Evolutionary conservation across 2,797 vertebrate species (phyloP).

Genomic region (Lepus oiostolus): DNA sequence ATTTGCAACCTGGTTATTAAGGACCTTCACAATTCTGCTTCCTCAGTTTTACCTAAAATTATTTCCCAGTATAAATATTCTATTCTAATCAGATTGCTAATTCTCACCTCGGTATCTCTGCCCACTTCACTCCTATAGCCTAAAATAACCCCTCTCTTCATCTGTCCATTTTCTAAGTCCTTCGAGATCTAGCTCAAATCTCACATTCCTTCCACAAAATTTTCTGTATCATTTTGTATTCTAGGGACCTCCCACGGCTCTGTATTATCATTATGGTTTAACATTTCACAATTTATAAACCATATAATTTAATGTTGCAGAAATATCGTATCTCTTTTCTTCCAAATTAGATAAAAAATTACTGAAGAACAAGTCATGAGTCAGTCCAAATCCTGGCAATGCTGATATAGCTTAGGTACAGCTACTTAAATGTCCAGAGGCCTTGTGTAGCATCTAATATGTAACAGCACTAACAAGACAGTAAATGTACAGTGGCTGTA

Average conservation of each 20-base stretch:
- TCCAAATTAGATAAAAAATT: constrained; percentile 42
- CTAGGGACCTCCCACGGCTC: background rate
- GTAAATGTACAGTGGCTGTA: background rate
- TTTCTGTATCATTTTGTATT: background rate
- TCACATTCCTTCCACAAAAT: background rate
- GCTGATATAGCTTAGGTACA: background rate
- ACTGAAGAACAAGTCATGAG: constrained; percentile 12
- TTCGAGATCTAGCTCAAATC: constrained; percentile 15
- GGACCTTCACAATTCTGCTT: background rate
- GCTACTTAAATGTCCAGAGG: constrained; percentile 19
- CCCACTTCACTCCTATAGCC: background rate
- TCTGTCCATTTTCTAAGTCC: constrained; percentile 1
- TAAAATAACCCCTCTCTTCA: constrained; percentile 28
- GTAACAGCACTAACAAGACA: background rate
- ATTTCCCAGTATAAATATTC: constrained; percentile 3
- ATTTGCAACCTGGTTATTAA: background rate
- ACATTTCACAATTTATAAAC: constrained; percentile 25
- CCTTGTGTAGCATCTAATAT: background rate
- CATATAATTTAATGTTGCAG: background rate
- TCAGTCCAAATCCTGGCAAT: constrained; percentile 11
- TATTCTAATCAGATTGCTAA: background rate
- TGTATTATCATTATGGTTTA: background rate
- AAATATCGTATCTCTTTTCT: constrained; percentile 27
- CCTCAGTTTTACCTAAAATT: background rate
- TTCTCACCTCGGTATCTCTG: background rate